Percentiles rank a stretch among this genome's conserved stretches.
Evolutionary conservation across 2,888 invertebrate species (phyloP).

Genomic region (Pseudanteris insignis): DNA sequence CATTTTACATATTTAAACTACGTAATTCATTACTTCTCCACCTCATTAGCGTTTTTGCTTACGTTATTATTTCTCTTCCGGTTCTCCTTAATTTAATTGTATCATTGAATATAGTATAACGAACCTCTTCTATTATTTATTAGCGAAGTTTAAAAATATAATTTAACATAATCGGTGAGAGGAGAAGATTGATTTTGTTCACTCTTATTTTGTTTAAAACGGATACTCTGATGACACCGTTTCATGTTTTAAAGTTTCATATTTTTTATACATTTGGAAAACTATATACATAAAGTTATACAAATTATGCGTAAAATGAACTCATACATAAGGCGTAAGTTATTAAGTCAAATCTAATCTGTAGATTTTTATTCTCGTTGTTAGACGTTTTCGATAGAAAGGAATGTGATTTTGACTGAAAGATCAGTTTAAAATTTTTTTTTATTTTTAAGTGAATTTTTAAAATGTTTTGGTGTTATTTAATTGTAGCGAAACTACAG

Average conservation of each 20-base stretch:
- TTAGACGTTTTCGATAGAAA: conserved; percentile 50
- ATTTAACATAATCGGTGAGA: conserved; percentile 12
- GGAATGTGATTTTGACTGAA: conserved; percentile 52
- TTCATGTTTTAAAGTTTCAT: conserved; percentile 32
- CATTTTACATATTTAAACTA: conserved; percentile 19
- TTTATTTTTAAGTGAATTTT: too few relatives aligned
- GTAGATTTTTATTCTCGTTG: conserved; percentile 54
- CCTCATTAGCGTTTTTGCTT: conserved; percentile 19
- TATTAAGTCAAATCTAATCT: conserved; percentile 49
- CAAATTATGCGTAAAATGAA: conserved; percentile 19
- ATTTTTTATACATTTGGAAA: conserved; percentile 40
- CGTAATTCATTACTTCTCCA: conserved; percentile 17
- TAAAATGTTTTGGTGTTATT: too few relatives aligned
- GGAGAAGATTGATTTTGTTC: conserved; percentile 1
- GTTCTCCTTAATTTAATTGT: conserved; percentile 19
- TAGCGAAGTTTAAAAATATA: conserved; percentile 2
- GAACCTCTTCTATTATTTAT: conserved; percentile 22
- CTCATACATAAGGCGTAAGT: conserved; percentile 35
- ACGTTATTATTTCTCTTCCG: conserved; percentile 13
- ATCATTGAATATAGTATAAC: conserved; percentile 10
- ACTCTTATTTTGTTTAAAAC: neutral
- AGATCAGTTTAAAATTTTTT: too few relatives aligned
- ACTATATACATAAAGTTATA: conserved; percentile 27
- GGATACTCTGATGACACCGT: conserved; percentile 5
- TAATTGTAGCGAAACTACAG: too few relatives aligned